Evolutionary conservation across 2,113 vertebrate species (phyloP).

Genomic region (Aptenodytes patagonicus): DNA sequence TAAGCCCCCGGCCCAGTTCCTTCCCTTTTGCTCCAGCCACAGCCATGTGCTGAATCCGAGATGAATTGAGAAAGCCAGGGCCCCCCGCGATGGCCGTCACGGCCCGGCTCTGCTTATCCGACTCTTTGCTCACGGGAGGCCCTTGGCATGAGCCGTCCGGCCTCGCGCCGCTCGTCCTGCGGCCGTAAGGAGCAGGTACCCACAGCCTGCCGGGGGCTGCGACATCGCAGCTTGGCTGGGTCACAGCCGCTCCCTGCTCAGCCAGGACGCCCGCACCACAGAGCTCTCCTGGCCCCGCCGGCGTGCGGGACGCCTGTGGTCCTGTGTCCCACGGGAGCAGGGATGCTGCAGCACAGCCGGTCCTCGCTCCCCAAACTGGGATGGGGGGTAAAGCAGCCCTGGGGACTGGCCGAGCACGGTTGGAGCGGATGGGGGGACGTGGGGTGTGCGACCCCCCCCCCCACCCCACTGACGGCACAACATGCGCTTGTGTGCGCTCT

Average conservation of each 20-base stretch:
- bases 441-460: not conserved
- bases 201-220: not conserved
- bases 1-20: not conserved
- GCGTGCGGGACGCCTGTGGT: too few species aligned
- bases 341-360: not conserved
- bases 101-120: not conserved
- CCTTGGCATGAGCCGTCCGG: not conserved
- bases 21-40: not conserved
- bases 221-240: accelerated
- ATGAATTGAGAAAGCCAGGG: not conserved
- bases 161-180: not conserved
- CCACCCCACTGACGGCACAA: not conserved
- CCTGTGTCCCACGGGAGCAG: not conserved
- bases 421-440: not conserved
- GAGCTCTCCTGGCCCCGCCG: not conserved
- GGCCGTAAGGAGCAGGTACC: not conserved
- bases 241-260: not conserved
- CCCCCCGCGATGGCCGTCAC: accelerated
- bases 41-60: not conserved
- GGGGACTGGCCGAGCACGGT: not conserved
- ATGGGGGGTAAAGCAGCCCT: not conserved
- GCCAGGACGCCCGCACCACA: not conserved
- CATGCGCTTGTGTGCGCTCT: accelerated
- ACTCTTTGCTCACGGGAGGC: not conserved
- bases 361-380: not conserved